Conservation (phyloP, 2,888 invertebrate genomes). For the Ceramica pisi region DNA sequence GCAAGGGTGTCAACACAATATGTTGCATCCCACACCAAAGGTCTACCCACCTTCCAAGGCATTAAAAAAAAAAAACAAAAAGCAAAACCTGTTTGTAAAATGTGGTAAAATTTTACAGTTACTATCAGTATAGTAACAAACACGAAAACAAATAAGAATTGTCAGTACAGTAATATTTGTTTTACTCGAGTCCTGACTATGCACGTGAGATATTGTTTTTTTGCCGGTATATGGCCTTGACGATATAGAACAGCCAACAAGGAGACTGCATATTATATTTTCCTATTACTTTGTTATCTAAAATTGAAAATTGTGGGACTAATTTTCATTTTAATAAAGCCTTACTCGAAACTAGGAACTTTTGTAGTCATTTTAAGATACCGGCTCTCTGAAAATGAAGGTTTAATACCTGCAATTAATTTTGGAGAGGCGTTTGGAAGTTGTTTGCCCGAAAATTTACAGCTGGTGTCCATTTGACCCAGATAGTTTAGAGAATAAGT, state of each 20-base stretch:
- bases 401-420: conserved; percentile 35
- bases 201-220: conserved; percentile 46
- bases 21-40: too few relatives aligned
- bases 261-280: conserved; percentile 9
- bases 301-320: conserved; percentile 5
- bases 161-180: conserved; percentile 25
- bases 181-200: conserved; percentile 10
- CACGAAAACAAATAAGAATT: neutral
- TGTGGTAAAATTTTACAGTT: too few relatives aligned
- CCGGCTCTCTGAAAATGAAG: conserved; percentile 3
- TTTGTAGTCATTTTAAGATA: conserved; percentile 23
- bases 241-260: conserved; percentile 7
- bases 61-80: too few relatives aligned
- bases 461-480: conserved; percentile 1
- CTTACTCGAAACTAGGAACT: conserved; percentile 6
- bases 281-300: neutral
- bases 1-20: too few relatives aligned
- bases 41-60: too few relatives aligned
- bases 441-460: conserved; percentile 16
- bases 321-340: conserved; percentile 12
- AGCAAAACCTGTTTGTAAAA: too few relatives aligned
- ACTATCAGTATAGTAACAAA: too few relatives aligned
- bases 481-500: conserved; percentile 1
- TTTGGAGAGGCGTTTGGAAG: conserved; percentile 12
- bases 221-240: conserved; percentile 28